Percentiles rank a stretch among this genome's conserved stretches.
phyloP scores from a whole-genome alignment of 2,113 vertebrate genomes.

The Eptesicus fuscus region DNA sequence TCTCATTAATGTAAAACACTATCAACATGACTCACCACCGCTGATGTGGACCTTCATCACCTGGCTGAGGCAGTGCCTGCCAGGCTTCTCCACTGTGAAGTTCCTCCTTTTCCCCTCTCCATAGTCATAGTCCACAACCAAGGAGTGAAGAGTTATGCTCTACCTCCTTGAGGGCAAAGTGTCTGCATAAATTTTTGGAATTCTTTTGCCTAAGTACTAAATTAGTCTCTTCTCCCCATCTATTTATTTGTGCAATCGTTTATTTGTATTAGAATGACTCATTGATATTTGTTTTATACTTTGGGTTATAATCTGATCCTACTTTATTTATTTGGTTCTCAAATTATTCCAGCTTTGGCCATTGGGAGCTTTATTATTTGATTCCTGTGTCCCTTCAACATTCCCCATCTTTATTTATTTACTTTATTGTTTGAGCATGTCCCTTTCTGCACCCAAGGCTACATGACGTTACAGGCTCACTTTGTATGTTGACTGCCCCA shows the following conservation, averaged over 20 bases:
- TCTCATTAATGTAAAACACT: too few relatives aligned
- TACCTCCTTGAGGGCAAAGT: neutral
- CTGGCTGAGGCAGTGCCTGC: neutral
- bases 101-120: neutral
- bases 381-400: neutral
- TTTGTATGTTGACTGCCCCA: neutral
- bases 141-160: neutral
- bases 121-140: neutral
- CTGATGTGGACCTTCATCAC: neutral
- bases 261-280: neutral
- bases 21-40: neutral
- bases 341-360: neutral
- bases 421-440: neutral
- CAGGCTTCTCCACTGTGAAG: neutral
- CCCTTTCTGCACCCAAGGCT: neutral
- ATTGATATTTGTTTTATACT: conserved; percentile 1
- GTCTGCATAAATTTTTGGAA: neutral
- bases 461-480: neutral
- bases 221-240: neutral
- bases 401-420: neutral
- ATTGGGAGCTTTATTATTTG: neutral
- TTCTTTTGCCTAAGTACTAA: neutral
- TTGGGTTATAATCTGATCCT: neutral
- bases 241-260: neutral
- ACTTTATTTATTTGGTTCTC: neutral